These are phyloP conservation scores for Radopholus similis DNA, from an alignment of 1,140 invertebrate species.

Conservation along the genomic window DNA sequence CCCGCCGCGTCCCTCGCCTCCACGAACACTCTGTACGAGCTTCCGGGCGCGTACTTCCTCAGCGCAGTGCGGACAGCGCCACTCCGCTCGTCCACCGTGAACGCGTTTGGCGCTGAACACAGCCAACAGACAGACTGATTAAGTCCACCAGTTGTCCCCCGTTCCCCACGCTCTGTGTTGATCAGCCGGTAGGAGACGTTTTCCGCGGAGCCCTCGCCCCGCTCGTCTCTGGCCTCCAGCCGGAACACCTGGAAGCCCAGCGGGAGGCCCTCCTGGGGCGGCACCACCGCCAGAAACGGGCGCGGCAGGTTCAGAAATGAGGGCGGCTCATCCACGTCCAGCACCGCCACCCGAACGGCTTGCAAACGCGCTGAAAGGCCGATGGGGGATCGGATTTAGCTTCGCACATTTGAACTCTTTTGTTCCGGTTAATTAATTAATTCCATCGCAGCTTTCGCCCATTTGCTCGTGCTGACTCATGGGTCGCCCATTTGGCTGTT, in stretches of 20 bases:
- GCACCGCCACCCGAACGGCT: conserved; percentile 37
- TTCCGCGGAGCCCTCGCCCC: conserved; percentile 46
- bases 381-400: not conserved
- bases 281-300: conserved; percentile 55
- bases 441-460: too few relatives aligned
- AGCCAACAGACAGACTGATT: conserved; percentile 3
- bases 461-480: too few relatives aligned
- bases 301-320: conserved; percentile 47
- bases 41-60: conserved; percentile 34
- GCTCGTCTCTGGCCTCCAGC: conserved; percentile 54
- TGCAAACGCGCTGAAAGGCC: conserved; percentile 48
- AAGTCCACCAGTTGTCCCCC: not conserved
- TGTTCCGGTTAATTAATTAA: not conserved
- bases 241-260: conserved; percentile 49
- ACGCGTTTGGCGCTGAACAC: conserved; percentile 48
- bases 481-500: too few relatives aligned
- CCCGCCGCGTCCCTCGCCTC: conserved; percentile 53
- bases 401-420: too few relatives aligned
- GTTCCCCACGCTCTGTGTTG: conserved; percentile 57
- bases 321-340: conserved; percentile 55
- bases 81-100: conserved; percentile 45
- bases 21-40: conserved; percentile 51
- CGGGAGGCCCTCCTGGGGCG: conserved; percentile 37
- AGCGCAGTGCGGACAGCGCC: conserved; percentile 50
- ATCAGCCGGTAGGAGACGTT: conserved; percentile 51